Evolutionary conservation across 2,113 vertebrate genomes (phyloP).

Genomic region (Eira barbara): DNA sequence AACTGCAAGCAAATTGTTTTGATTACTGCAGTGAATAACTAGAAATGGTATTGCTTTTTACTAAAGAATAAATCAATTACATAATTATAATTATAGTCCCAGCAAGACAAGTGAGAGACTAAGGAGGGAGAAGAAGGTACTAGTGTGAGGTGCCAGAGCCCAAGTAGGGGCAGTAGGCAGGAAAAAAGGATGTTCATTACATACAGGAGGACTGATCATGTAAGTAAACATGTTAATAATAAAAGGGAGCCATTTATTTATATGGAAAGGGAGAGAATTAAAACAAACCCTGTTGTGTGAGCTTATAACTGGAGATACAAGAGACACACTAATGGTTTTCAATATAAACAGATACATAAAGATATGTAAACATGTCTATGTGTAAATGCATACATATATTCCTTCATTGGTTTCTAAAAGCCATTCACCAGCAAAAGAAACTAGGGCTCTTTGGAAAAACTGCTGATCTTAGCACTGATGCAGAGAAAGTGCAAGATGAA

Average conservation of each 20-base stretch:
- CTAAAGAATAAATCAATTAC: not conserved
- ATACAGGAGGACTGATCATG: not conserved
- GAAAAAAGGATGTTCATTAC: not conserved
- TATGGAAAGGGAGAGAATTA: constrained; percentile 4
- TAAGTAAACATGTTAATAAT: not conserved
- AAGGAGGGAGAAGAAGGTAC: not conserved
- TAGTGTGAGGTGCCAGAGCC: not conserved
- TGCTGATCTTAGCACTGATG: not conserved
- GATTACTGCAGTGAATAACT: constrained; percentile 18
- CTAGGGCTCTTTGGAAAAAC: not conserved
- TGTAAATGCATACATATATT: not conserved
- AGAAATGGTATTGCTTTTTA: not conserved
- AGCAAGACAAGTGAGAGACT: not conserved
- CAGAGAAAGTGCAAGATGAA: constrained; percentile 16
- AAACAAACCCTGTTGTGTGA: not conserved
- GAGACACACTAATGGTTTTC: not conserved
- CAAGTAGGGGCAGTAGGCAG: not conserved
- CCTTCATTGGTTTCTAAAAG: constrained; percentile 19
- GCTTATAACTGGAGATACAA: not conserved
- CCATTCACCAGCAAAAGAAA: not conserved
- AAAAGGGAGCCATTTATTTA: not conserved
- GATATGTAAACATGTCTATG: not conserved
- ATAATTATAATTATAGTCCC: not conserved
- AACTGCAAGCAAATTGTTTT: constrained; percentile 39
- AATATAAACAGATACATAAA: not conserved